phyloP scores from a whole-genome alignment of 2,888 invertebrate species.

The Agrochola lychnidis region DNA sequence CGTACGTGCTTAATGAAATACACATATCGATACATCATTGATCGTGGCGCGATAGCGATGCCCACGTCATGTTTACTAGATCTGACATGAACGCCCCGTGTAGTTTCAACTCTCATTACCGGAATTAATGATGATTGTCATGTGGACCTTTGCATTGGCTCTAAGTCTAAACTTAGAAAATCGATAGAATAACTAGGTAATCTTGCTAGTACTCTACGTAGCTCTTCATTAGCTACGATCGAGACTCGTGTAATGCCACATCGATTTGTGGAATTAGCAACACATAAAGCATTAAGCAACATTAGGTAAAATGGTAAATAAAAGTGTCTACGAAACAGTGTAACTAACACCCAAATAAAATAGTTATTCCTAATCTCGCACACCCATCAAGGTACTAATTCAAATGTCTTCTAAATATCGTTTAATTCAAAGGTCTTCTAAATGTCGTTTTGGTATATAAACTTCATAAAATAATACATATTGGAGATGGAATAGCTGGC shows the following conservation, averaged over 20 bases:
- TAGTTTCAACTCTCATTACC: slow-evolving; percentile 81
- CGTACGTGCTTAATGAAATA: slow-evolving; percentile 77
- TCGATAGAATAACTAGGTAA: neutral
- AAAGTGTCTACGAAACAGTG: neutral
- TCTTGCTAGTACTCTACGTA: too few relatives aligned
- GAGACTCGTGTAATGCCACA: neutral
- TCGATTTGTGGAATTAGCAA: neutral
- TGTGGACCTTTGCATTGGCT: slow-evolving; percentile 39
- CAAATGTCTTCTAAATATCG: neutral
- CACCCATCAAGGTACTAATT: neutral
- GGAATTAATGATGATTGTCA: slow-evolving; percentile 78
- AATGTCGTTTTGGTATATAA: neutral
- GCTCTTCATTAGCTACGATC: neutral
- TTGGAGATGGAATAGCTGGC: neutral
- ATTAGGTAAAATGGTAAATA: neutral
- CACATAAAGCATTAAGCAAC: too few relatives aligned
- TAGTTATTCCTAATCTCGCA: neutral
- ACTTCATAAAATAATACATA: neutral
- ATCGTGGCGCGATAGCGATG: slow-evolving; percentile 82
- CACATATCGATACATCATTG: slow-evolving; percentile 85
- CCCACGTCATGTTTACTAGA: slow-evolving; percentile 84
- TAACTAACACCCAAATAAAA: neutral
- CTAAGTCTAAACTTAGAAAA: slow-evolving; percentile 20
- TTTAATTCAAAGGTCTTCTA: neutral
- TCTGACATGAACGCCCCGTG: slow-evolving; percentile 81